Evolutionary conservation across 2,113 vertebrate genomes (phyloP), one percentile per base, ranked within the genome.

Genomic region (Stercorarius parasiticus): DNA sequence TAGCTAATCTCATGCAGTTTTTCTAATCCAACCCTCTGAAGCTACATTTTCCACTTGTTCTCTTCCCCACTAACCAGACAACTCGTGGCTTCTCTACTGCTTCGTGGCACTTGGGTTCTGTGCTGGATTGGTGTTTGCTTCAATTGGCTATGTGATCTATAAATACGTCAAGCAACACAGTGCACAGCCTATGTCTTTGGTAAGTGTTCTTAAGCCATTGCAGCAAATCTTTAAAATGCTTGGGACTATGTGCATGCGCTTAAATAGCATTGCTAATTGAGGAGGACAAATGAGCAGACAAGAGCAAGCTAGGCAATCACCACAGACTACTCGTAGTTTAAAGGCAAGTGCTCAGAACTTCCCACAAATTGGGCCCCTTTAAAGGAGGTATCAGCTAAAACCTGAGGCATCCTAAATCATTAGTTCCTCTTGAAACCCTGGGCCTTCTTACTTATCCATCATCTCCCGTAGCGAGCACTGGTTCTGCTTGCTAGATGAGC

Each of bases 101-200:
- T 94, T 97, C 0, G 96, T 97, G 3, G 77, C 95, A 7, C 27
- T 97, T 2, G 92, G 93, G 0, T 97, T 98, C 95, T 91, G 89
- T 38, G 83, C 92, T 0, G 94, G 96, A 20, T 81, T 97, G 62
- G 47, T 97, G 6, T 89, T 95, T 17, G 97, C 93, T 5, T 82
- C 64, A 4, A 15, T 95, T 2, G 81, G 71, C 64, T 98, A 93
- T 1, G 71, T 97, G 56, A 97, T 87, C 77, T 98, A 97, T 76
- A 98, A 93, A 94, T 98, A 98, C 1, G 2, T 98, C 87, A 98
- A 98, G 69, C 97, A 95, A 47, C 96, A 30, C 2, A 67, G 96
- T 1, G 84, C 55, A 3, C 97, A 96, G 78, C 98, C 98, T 8
- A 95, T 69, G 43, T 94, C 98, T n/a, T 20, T 98, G 98, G 98